A percentile compares a stretch with the other conserved stretches of the same genome.
phyloP scores from a whole-genome alignment of 2,113 vertebrate species.

The Sinocyclocheilus anshuiensis region DNA sequence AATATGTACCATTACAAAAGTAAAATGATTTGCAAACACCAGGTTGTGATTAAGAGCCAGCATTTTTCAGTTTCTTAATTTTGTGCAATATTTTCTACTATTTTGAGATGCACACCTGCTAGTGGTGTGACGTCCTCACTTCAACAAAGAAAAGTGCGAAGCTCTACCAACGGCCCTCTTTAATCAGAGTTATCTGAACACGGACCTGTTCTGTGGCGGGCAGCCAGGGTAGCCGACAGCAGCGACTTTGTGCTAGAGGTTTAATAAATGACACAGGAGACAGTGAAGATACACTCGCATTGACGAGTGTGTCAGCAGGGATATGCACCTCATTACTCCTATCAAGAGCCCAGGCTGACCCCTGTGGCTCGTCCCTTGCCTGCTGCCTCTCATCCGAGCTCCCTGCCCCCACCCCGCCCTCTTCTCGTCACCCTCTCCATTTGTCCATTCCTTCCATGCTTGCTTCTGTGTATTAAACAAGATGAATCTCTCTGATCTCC shows the following conservation, averaged over 20 bases:
- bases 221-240: background rate
- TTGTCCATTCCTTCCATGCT: conserved; percentile 45
- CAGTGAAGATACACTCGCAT: conserved; percentile 21
- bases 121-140: background rate
- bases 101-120: background rate
- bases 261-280: conserved; percentile 8
- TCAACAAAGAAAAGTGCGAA: background rate
- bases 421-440: conserved; percentile 60
- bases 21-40: background rate
- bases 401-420: background rate
- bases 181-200: background rate
- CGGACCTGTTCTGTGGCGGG: conserved; percentile 4
- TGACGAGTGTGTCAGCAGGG: conserved; percentile 40
- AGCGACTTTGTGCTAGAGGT: conserved; percentile 1
- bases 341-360: conserved; percentile 53
- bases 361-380: conserved; percentile 33
- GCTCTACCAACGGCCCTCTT: background rate
- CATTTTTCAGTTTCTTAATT: background rate
- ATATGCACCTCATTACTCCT: conserved; percentile 60
- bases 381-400: conserved; percentile 7
- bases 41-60: background rate
- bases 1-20: no score
- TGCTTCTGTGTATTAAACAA: conserved; percentile 53
- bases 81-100: background rate
- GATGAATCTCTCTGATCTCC: conserved; percentile 61